Evolutionary conservation across 2,888 invertebrate genomes (phyloP).

Genomic region (Tetragonula carbonaria): DNA sequence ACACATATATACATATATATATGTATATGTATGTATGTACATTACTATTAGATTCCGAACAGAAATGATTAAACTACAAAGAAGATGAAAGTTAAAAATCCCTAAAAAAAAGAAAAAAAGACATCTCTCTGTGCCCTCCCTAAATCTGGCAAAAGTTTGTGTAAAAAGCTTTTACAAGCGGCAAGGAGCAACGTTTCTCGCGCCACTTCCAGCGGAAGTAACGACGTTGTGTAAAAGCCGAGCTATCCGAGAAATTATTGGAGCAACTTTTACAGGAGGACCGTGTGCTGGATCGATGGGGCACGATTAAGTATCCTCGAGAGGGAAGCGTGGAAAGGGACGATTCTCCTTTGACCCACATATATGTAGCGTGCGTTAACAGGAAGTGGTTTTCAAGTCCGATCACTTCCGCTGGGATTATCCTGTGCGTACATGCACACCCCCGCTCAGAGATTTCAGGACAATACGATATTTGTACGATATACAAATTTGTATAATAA

Average conservation of each 20-base stretch:
- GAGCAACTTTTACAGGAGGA: slow-evolving; percentile 29
- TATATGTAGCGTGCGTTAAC: not conserved
- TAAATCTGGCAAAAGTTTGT: not conserved
- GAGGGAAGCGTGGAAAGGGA: slow-evolving; percentile 3
- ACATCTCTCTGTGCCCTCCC: no score
- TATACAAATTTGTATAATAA: no score
- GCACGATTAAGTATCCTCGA: slow-evolving; percentile 54
- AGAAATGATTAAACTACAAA: no score
- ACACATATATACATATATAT: no score
- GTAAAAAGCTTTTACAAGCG: slow-evolving; percentile 33
- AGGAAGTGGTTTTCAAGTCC: not conserved
- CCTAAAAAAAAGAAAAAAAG: no score
- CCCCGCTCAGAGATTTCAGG: no score
- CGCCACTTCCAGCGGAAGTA: slow-evolving; percentile 1
- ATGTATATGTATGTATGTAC: no score
- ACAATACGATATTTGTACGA: no score
- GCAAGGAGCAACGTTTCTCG: slow-evolving; percentile 27
- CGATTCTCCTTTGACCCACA: slow-evolving; percentile 37
- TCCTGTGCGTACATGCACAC: slow-evolving; percentile 2
- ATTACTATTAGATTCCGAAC: no score
- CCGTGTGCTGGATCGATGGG: slow-evolving; percentile 53
- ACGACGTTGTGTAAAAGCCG: slow-evolving; percentile 14
- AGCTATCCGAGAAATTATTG: slow-evolving; percentile 36
- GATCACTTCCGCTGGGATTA: slow-evolving; percentile 15
- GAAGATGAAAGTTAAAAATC: no score